Conservation (phyloP, 2,113 vertebrate species). For the Nanorana parkeri region DNA sequence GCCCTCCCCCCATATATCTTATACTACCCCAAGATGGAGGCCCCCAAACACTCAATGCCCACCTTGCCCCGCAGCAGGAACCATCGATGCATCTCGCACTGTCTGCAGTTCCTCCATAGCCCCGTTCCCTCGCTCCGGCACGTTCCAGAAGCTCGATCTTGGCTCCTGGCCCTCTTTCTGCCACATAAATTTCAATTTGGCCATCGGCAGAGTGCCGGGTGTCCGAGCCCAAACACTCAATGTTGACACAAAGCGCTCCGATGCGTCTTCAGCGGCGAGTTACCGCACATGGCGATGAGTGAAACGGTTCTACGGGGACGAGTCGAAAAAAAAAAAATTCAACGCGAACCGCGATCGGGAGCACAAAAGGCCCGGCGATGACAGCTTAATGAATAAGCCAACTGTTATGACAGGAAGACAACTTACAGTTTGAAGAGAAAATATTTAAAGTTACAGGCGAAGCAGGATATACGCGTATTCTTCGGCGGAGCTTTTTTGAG, state of each 20-base stretch:
- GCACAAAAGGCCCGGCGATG: constrained; percentile 72
- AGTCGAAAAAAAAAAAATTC: constrained; percentile 75
- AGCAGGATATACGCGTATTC: constrained; percentile 73
- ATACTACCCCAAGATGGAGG: no score
- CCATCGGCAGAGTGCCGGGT: constrained; percentile 64
- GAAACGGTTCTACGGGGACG: constrained; percentile 72
- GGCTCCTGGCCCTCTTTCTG: constrained; percentile 74
- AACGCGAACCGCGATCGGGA: constrained; percentile 71
- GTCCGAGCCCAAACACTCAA: constrained; percentile 57
- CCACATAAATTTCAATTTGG: constrained; percentile 63
- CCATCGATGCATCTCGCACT: background rate
- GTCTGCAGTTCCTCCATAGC: background rate
- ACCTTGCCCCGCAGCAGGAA: no score
- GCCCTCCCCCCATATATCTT: no score
- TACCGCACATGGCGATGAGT: constrained; percentile 73
- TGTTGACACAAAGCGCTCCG: constrained; percentile 77
- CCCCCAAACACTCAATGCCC: no score
- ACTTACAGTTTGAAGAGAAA: constrained; percentile 79
- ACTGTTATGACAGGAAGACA: constrained; percentile 83
- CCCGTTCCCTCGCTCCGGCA: background rate
- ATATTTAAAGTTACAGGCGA: constrained; percentile 80
- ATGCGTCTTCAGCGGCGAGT: constrained; percentile 71
- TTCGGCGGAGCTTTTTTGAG: background rate
- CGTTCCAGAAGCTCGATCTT: constrained; percentile 6
- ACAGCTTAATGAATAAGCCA: constrained; percentile 85